Percentiles rank a stretch among this genome's conserved stretches.
These are phyloP conservation scores for Halcyon smyrnensis DNA, from an alignment of 2,797 vertebrate genomes.

Conservation along the genomic window DNA sequence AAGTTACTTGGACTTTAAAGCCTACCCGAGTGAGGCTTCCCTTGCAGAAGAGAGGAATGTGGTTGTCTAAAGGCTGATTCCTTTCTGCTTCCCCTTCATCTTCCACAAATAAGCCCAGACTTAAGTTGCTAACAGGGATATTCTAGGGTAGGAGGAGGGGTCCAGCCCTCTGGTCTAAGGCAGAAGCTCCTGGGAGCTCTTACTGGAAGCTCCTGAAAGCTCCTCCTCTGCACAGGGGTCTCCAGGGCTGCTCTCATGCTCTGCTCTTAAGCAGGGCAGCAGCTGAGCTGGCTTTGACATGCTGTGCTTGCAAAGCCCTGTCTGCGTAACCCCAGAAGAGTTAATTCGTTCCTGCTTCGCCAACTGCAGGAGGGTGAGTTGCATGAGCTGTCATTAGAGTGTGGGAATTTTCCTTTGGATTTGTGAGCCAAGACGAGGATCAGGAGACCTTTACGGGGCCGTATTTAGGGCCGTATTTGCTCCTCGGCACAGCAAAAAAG, in stretches of 20 bases:
- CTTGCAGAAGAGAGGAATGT: background rate
- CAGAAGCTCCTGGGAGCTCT: background rate
- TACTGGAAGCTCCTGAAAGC: background rate
- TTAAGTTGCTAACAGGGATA: background rate
- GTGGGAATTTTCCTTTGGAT: background rate
- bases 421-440: background rate
- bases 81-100: background rate
- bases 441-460: background rate
- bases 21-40: background rate
- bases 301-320: background rate
- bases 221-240: accelerated
- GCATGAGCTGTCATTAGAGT: background rate
- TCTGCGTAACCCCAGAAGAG: background rate
- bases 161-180: background rate
- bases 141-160: background rate
- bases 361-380: background rate
- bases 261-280: background rate
- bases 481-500: background rate
- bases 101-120: background rate
- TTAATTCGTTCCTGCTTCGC: background rate
- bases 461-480: background rate
- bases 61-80: background rate
- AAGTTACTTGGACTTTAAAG: background rate
- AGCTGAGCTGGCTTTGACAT: background rate
- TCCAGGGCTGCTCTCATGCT: background rate